A percentile compares a stretch with the other conserved stretches of the same genome.
Evolutionary conservation across 2,888 invertebrate species (phyloP).

Genomic region (Harpalus rubripes): DNA sequence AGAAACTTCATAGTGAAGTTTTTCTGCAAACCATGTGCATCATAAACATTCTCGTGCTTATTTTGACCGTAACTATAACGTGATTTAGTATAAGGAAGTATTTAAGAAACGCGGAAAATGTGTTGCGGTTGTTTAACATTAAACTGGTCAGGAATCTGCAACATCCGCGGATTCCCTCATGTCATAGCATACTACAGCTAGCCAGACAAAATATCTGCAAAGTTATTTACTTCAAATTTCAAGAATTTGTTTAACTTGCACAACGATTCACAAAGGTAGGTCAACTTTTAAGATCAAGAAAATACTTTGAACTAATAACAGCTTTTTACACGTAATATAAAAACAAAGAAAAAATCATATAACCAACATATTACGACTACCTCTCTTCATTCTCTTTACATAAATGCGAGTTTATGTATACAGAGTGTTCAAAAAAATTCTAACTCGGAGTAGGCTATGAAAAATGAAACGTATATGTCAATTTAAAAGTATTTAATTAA

Average conservation of each 20-base stretch:
- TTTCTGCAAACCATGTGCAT: background rate
- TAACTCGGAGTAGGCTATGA: too few relatives aligned
- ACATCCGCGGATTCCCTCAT: conserved; percentile 45
- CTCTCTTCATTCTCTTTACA: too few relatives aligned
- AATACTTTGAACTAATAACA: background rate
- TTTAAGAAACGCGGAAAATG: conserved; percentile 49
- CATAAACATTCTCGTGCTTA: background rate
- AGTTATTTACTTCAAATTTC: conserved; percentile 3
- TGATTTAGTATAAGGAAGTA: conserved; percentile 14
- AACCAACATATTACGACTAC: too few relatives aligned
- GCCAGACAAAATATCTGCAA: background rate
- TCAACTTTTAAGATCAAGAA: background rate
- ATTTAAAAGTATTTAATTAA: too few relatives aligned
- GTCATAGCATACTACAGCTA: background rate
- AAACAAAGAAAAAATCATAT: background rate
- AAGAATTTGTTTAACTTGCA: background rate
- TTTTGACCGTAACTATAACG: background rate
- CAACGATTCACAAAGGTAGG: background rate
- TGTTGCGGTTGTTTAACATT: conserved; percentile 27
- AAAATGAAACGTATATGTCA: too few relatives aligned
- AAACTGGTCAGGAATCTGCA: conserved; percentile 24
- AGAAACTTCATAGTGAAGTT: too few relatives aligned
- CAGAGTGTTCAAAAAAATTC: too few relatives aligned
- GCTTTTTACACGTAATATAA: background rate
- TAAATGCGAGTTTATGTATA: too few relatives aligned